A percentile compares a stretch with the other conserved stretches of the same genome.
Evolutionary conservation across 2,888 invertebrate genomes (phyloP).

Genomic region (Blastobasis adustella): DNA sequence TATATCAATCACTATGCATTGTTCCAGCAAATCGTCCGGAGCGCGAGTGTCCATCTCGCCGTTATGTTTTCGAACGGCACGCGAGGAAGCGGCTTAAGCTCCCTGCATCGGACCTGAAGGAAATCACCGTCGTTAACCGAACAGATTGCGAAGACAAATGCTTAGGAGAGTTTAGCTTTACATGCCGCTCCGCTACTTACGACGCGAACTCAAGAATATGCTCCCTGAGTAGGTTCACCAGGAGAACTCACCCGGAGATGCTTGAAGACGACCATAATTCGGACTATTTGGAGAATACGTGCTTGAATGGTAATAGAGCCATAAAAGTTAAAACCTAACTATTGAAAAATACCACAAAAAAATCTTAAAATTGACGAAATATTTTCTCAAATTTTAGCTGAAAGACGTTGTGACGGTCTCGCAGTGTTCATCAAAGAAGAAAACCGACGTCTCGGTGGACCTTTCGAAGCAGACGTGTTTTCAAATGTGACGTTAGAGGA

Average conservation of each 20-base stretch:
- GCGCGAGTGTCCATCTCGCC: constrained; percentile 90
- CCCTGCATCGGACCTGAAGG: constrained; percentile 87
- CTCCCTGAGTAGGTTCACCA: constrained; percentile 85
- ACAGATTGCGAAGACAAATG: constrained; percentile 94
- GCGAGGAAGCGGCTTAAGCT: constrained; percentile 88
- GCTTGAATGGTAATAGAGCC: constrained; percentile 81
- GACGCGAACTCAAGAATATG: constrained; percentile 86
- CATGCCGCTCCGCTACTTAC: constrained; percentile 90
- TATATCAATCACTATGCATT: constrained; percentile 1
- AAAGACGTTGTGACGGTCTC: constrained; percentile 89
- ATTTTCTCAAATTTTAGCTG: constrained; percentile 71
- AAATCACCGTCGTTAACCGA: constrained; percentile 88
- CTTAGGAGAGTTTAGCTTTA: constrained; percentile 90
- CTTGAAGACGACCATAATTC: constrained; percentile 90
- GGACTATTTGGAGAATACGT: constrained; percentile 93
- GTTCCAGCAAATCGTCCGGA: constrained; percentile 84
- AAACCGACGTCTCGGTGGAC: constrained; percentile 89
- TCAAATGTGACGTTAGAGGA: constrained; percentile 90
- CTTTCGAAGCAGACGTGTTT: constrained; percentile 91
- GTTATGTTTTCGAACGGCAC: constrained; percentile 92
- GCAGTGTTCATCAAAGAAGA: constrained; percentile 93
- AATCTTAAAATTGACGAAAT: not conserved
- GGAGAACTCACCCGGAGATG: constrained; percentile 89
- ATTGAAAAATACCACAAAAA: not conserved
- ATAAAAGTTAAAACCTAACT: not conserved